Conservation (phyloP, 2,113 vertebrate genomes). For the Choloepus hoffmanni region DNA sequence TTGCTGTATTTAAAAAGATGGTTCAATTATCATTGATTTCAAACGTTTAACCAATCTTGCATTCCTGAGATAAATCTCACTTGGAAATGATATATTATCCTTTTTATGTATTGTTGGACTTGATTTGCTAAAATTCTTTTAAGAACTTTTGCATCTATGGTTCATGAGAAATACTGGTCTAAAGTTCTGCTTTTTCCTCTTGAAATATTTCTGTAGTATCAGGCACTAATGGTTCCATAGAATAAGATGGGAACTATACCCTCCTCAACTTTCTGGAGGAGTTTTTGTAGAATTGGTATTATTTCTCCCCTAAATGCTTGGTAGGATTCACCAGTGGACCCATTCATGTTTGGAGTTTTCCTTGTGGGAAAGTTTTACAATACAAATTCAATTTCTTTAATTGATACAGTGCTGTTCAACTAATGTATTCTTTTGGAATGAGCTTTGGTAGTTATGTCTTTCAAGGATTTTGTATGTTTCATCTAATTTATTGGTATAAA, state of each 20-base stretch:
- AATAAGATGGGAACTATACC: neutral
- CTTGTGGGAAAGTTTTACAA: neutral
- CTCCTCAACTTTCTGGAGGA: neutral
- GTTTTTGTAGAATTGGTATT: neutral
- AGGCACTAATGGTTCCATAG: neutral
- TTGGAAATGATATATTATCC: neutral
- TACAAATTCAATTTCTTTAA: neutral
- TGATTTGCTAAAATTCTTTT: neutral
- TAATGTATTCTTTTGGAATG: neutral
- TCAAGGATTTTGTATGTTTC: neutral
- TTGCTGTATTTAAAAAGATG: neutral
- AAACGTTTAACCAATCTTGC: neutral
- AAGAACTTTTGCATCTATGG: neutral
- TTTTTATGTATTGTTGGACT: neutral
- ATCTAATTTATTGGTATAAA: neutral
- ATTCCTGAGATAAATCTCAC: too few species aligned
- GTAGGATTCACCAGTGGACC: neutral
- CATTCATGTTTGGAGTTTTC: neutral
- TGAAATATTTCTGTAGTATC: neutral
- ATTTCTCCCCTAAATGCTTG: neutral
- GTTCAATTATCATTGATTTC: neutral
- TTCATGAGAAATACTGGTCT: neutral
- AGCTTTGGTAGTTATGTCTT: neutral
- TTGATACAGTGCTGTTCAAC: neutral
- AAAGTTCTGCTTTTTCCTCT: neutral